Conservation (phyloP, 2,888 invertebrate species). For the Saturnia pavonia region DNA sequence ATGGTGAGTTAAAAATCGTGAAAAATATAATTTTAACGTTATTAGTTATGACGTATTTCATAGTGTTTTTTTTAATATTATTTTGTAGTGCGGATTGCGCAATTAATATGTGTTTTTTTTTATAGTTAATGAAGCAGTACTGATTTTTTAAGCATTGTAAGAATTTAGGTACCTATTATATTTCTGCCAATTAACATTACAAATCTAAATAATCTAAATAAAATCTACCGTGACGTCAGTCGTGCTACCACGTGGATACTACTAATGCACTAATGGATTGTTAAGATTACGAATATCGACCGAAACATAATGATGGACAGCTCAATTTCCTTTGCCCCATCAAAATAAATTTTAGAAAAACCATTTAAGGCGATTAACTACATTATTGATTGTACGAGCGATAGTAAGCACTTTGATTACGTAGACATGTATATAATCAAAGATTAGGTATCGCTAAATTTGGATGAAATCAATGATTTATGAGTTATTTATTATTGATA, state of each 20-base stretch:
- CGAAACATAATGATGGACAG: not conserved
- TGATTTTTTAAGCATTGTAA: not conserved
- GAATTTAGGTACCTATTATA: slow-evolving; percentile 7
- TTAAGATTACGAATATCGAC: not conserved
- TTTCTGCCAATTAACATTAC: slow-evolving; percentile 4
- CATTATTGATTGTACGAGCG: not conserved
- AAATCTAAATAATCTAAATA: not conserved
- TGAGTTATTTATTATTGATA: slow-evolving; percentile 11
- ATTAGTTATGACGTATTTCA: slow-evolving; percentile 40
- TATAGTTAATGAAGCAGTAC: slow-evolving; percentile 43
- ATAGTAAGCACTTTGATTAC: too few species aligned
- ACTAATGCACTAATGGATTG: not conserved
- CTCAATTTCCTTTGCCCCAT: not conserved
- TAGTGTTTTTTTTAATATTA: slow-evolving; percentile 38
- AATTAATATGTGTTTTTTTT: slow-evolving; percentile 23
- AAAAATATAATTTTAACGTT: slow-evolving; percentile 38
- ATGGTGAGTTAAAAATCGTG: slow-evolving; percentile 68
- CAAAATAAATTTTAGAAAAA: not conserved
- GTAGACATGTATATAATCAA: too few species aligned
- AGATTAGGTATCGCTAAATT: slow-evolving; percentile 5
- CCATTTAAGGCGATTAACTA: not conserved
- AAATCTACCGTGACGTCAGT: slow-evolving; percentile 38
- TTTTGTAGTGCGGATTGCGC: slow-evolving; percentile 39
- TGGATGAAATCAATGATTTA: slow-evolving; percentile 19
- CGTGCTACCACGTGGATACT: slow-evolving; percentile 33